Conservation (phyloP, 2,888 invertebrate species). For the Boloria selene region DNA sequence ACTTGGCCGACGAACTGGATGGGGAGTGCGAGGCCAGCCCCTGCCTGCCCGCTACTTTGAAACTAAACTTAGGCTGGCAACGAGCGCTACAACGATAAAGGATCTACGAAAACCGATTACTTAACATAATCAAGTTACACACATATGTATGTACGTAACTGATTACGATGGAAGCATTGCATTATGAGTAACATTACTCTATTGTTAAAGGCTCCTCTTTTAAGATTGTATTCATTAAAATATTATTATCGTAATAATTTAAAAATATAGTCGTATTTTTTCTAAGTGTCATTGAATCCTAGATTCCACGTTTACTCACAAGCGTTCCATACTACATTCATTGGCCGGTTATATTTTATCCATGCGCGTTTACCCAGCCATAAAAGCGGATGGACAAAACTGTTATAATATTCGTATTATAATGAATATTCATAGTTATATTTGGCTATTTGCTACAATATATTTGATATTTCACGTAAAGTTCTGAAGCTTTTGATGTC, state of each 20-base stretch:
- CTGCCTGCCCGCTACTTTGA: conserved; percentile 73
- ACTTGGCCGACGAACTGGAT: conserved; percentile 73
- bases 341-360: conserved; percentile 49
- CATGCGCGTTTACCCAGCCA: conserved; percentile 78
- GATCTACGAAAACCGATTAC: conserved; percentile 17
- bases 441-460: conserved; percentile 34
- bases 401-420: conserved; percentile 22
- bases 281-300: conserved; percentile 48
- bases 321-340: conserved; percentile 15
- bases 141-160: conserved; percentile 12
- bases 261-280: conserved; percentile 49
- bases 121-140: conserved; percentile 22
- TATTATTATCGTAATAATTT: conserved; percentile 41
- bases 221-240: conserved; percentile 37
- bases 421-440: conserved; percentile 34
- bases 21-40: conserved; percentile 78
- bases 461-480: conserved; percentile 49
- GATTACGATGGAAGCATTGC: conserved; percentile 23
- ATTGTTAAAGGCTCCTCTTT: conserved; percentile 32
- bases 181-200: conserved; percentile 33
- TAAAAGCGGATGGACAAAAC: conserved; percentile 64
- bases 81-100: conserved; percentile 72
- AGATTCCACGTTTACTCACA: conserved; percentile 32
- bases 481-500: conserved; percentile 73
- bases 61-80: conserved; percentile 74